These are phyloP conservation scores for Pituophis catenifer DNA, from an alignment of 2,113 vertebrate species.

Conservation along the genomic window DNA sequence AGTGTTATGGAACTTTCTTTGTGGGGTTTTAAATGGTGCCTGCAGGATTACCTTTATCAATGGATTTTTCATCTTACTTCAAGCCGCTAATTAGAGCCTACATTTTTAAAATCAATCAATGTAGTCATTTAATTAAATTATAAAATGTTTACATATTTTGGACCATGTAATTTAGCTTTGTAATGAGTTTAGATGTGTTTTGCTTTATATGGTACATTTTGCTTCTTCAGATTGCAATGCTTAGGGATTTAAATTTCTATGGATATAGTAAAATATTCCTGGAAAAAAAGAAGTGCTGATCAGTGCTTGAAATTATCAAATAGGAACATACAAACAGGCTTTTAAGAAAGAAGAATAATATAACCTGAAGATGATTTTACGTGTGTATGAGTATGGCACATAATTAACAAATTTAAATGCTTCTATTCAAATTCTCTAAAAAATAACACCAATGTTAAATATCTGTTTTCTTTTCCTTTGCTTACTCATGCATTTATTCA, in stretches of 20 bases:
- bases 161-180: background rate
- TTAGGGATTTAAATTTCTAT: constrained; percentile 34
- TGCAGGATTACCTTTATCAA: background rate
- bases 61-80: background rate
- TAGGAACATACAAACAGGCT: constrained; percentile 50
- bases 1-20: background rate
- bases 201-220: constrained; percentile 17
- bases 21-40: background rate
- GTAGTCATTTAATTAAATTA: constrained; percentile 14
- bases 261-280: constrained; percentile 35
- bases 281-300: constrained; percentile 47
- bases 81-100: background rate
- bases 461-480: constrained; percentile 73
- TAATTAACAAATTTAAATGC: constrained; percentile 67
- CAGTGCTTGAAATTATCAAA: background rate
- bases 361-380: constrained; percentile 58
- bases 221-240: background rate
- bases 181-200: constrained; percentile 12
- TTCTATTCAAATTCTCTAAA: constrained; percentile 64
- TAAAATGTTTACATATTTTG: constrained; percentile 10
- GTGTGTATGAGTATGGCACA: constrained; percentile 25
- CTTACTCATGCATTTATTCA: constrained; percentile 77
- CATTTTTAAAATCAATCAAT: background rate
- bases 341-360: constrained; percentile 69
- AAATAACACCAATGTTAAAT: constrained; percentile 72